These are phyloP conservation scores for Ladona fulva DNA, from an alignment of 1,140 invertebrate species.

Conservation along the genomic window DNA sequence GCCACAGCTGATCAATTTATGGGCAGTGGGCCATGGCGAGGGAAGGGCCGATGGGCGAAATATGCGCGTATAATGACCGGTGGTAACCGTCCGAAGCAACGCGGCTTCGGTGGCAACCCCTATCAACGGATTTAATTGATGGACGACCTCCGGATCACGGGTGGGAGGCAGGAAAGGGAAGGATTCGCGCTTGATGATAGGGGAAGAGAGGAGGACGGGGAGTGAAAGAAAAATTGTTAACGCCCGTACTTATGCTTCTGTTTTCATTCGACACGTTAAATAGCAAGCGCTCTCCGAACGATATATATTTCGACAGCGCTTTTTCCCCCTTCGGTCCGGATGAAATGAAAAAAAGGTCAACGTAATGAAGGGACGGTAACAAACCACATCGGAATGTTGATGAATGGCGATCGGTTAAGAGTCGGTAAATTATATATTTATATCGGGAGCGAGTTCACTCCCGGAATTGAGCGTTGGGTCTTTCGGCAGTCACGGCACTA, in stretches of 20 bases:
- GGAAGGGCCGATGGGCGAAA: not conserved
- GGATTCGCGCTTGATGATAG: not conserved
- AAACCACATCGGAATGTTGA: too few species aligned
- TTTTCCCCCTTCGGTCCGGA: too few species aligned
- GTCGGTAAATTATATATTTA: too few species aligned
- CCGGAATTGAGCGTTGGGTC: too few species aligned
- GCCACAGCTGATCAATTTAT: slow-evolving; percentile 3
- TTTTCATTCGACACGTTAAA: not conserved
- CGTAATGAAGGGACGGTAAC: too few species aligned
- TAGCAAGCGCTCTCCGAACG: not conserved
- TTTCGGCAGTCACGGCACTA: too few species aligned
- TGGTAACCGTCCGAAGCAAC: not conserved
- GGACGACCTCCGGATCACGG: not conserved
- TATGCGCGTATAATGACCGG: not conserved
- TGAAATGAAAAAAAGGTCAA: too few species aligned
- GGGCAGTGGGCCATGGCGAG: not conserved
- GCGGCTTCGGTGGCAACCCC: not conserved
- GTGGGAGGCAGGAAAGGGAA: not conserved
- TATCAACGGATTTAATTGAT: slow-evolving; percentile 10
- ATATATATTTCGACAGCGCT: not conserved
- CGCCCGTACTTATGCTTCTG: not conserved
- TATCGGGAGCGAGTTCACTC: too few species aligned
- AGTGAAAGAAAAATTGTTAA: not conserved
- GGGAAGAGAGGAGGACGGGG: not conserved
- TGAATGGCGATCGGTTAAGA: too few species aligned